These are phyloP conservation scores for Bovichtus variegatus DNA, from an alignment of 2,797 vertebrate genomes.

Conservation along the genomic window DNA sequence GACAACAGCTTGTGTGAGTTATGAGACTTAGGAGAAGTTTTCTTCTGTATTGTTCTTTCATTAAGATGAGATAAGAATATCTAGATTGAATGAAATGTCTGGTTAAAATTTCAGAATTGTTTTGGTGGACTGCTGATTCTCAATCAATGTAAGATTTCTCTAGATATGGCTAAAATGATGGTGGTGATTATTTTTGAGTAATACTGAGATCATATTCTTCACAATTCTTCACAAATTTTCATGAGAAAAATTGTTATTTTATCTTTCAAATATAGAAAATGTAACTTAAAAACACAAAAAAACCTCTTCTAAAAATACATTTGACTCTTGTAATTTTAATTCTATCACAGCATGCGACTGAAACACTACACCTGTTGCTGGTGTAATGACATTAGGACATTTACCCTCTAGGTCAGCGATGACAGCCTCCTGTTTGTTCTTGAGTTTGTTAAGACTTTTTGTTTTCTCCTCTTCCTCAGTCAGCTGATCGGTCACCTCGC, in stretches of 20 bases:
- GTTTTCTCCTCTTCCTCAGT: slow-evolving; percentile 93
- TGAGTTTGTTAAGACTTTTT: slow-evolving; percentile 92
- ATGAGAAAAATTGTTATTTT: not conserved
- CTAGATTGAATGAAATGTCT: no score
- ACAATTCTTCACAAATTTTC: not conserved
- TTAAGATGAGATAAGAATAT: no score
- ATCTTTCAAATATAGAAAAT: not conserved
- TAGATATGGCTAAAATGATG: not conserved
- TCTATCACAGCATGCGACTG: not conserved
- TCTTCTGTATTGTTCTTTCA: no score
- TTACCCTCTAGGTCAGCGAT: slow-evolving; percentile 92
- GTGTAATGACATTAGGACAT: not conserved
- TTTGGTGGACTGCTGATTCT: no score
- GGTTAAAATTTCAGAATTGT: no score
- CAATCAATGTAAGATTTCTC: not conserved
- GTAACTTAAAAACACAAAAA: not conserved
- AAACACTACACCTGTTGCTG: not conserved
- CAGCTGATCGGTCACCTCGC: slow-evolving; percentile 89
- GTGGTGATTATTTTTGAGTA: not conserved
- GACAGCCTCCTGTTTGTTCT: slow-evolving; percentile 92
- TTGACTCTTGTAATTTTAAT: not conserved
- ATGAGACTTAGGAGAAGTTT: no score
- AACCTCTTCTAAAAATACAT: not conserved
- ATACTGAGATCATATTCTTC: not conserved
- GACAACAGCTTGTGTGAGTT: no score